A percentile compares a stretch with the other conserved stretches of the same genome.
Evolutionary conservation across 2,797 vertebrate genomes (phyloP).

Genomic region (Megaceryle alcyon): DNA sequence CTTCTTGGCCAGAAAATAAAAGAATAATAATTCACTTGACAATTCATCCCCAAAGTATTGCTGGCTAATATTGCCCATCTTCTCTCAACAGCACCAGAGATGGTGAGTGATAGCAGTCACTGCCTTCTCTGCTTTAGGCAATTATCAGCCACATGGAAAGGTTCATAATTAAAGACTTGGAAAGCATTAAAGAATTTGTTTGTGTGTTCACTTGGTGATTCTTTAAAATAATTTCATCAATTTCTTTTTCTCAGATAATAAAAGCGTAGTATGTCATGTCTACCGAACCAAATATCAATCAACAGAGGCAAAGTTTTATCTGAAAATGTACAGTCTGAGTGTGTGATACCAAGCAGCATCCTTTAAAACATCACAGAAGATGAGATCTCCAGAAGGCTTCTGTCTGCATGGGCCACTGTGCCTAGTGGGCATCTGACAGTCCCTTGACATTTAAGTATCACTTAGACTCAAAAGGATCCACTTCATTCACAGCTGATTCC

Average conservation of each 20-base stretch:
- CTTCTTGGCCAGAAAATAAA: neutral
- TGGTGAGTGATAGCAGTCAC: neutral
- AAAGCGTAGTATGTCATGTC: neutral
- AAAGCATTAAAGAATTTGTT: neutral
- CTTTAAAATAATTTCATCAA: neutral
- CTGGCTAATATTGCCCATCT: neutral
- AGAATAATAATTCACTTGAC: slow-evolving; percentile 2
- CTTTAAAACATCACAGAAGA: neutral
- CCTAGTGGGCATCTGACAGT: neutral
- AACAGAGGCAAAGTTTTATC: neutral
- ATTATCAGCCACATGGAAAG: neutral
- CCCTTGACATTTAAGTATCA: neutral
- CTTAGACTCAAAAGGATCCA: neutral
- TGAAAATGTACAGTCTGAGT: neutral
- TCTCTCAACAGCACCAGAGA: neutral
- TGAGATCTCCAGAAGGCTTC: neutral
- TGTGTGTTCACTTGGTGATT: neutral
- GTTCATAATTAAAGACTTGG: neutral
- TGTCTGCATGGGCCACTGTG: neutral
- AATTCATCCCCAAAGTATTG: neutral
- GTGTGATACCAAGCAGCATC: neutral
- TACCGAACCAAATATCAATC: neutral
- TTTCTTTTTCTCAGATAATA: neutral
- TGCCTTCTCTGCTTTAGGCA: neutral
- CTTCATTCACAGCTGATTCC: neutral